Conservation (phyloP, 2,888 invertebrate species). For the Xestoiulus laeticollis region DNA sequence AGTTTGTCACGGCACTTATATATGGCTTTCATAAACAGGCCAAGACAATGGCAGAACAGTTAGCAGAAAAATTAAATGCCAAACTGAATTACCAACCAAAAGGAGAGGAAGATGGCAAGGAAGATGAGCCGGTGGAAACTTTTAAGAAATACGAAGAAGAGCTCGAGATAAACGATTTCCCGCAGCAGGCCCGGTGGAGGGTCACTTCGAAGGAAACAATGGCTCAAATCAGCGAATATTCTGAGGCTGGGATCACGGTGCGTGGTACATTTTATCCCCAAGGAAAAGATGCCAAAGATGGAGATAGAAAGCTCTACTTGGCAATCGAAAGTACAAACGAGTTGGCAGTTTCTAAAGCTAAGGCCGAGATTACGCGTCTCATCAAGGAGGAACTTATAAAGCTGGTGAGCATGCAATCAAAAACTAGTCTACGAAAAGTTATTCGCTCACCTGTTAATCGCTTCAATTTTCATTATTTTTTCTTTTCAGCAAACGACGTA, state of each 20-base stretch:
- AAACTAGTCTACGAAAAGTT: neutral
- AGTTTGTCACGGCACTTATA: no score
- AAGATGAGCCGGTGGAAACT: conserved; percentile 61
- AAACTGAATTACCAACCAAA: conserved; percentile 97
- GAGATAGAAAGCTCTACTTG: conserved; percentile 94
- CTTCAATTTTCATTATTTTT: conserved; percentile 46
- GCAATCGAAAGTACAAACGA: conserved; percentile 98
- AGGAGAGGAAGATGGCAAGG: conserved; percentile 76
- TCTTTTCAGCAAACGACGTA: conserved; percentile 65
- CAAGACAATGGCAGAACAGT: conserved; percentile 95
- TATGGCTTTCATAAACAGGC: conserved; percentile 65
- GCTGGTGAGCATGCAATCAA: conserved; percentile 64
- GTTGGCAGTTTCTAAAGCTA: conserved; percentile 93
- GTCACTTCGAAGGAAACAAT: conserved; percentile 98
- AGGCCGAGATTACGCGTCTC: conserved; percentile 95
- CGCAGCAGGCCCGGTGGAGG: conserved; percentile 97
- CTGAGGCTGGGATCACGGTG: conserved; percentile 98
- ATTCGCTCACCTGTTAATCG: neutral
- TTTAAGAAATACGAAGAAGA: conserved; percentile 92
- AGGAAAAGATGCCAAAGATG: conserved; percentile 87
- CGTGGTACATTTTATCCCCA: conserved; percentile 93
- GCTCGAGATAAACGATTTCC: conserved; percentile 99
- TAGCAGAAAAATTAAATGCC: conserved; percentile 96
- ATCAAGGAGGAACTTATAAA: conserved; percentile 98
- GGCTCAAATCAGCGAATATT: conserved; percentile 97